A percentile compares a stretch with the other conserved stretches of the same genome.
These are phyloP conservation scores for Lophochroa leadbeateri DNA, from an alignment of 2,113 vertebrate species.

Conservation along the genomic window DNA sequence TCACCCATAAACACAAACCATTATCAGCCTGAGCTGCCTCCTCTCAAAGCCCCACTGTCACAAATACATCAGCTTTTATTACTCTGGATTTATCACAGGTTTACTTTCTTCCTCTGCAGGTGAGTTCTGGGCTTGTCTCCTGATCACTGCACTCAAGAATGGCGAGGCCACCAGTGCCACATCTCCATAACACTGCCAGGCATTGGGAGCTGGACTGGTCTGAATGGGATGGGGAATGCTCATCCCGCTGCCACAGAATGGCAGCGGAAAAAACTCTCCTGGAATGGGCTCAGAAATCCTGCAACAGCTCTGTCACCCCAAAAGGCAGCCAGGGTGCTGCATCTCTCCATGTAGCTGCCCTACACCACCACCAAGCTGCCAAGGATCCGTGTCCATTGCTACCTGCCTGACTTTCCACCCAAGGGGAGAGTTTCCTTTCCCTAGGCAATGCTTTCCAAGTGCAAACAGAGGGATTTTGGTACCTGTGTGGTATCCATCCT, in stretches of 20 bases:
- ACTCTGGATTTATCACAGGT: not conserved
- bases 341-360: not conserved
- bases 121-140: not conserved
- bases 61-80: not conserved
- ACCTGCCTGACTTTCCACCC: not conserved
- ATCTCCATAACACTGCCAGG: not conserved
- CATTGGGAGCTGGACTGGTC: not conserved
- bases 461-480: not conserved
- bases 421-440: not conserved
- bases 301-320: not conserved
- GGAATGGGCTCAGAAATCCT: not conserved
- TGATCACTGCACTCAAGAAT: not conserved
- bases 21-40: not conserved
- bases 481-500: slow-evolving; percentile 91
- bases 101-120: not conserved
- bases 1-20: not conserved
- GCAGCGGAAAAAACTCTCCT: not conserved
- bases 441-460: not conserved
- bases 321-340: not conserved
- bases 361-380: not conserved
- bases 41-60: not conserved
- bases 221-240: not conserved
- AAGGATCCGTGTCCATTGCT: fast-evolving
- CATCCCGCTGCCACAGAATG: fast-evolving
- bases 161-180: not conserved